These are phyloP conservation scores for Drosophila chauvacae DNA, from an alignment of 1,140 invertebrate species.

Conservation along the genomic window DNA sequence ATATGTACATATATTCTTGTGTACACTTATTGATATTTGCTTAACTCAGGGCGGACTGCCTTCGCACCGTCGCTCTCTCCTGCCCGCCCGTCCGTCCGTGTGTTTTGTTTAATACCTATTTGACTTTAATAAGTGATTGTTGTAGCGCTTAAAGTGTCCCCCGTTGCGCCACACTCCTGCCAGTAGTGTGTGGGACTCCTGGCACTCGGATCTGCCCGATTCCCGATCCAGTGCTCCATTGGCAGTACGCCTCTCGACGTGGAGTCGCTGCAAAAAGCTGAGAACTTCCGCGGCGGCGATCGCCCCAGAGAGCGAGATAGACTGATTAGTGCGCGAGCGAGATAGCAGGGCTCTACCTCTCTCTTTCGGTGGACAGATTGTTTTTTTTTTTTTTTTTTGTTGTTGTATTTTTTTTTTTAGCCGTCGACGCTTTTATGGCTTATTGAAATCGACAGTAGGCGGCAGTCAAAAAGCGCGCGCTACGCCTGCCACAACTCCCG, in stretches of 20 bases:
- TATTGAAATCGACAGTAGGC: conserved; percentile 61
- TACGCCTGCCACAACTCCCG: conserved; percentile 48
- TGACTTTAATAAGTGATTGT: conserved; percentile 84
- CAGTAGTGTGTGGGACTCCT: neutral
- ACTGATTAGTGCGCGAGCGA: conserved; percentile 31
- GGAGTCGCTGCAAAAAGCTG: conserved; percentile 18
- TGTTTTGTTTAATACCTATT: conserved; percentile 83
- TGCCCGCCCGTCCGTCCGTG: conserved; percentile 14
- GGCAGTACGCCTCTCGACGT: conserved; percentile 41
- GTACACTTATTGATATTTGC: conserved; percentile 77
- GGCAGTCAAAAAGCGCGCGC: conserved; percentile 71
- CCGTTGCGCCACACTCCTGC: conserved; percentile 61
- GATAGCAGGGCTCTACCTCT: conserved; percentile 4
- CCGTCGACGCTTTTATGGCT: conserved; percentile 65
- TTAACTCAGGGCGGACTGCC: conserved; percentile 56
- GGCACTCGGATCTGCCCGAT: conserved; percentile 2
- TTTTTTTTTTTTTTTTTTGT: conserved; percentile 29
- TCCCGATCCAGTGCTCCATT: conserved; percentile 25
- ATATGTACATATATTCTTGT: conserved; percentile 25
- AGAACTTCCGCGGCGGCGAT: conserved; percentile 15
- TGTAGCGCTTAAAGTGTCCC: conserved; percentile 77
- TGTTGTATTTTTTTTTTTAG: conserved; percentile 28
- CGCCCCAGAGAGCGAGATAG: conserved; percentile 3
- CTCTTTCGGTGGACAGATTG: conserved; percentile 30
- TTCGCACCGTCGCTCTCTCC: conserved; percentile 4